These are phyloP conservation scores for Aphis craccivora DNA, from an alignment of 1,140 invertebrate species.

Conservation along the genomic window DNA sequence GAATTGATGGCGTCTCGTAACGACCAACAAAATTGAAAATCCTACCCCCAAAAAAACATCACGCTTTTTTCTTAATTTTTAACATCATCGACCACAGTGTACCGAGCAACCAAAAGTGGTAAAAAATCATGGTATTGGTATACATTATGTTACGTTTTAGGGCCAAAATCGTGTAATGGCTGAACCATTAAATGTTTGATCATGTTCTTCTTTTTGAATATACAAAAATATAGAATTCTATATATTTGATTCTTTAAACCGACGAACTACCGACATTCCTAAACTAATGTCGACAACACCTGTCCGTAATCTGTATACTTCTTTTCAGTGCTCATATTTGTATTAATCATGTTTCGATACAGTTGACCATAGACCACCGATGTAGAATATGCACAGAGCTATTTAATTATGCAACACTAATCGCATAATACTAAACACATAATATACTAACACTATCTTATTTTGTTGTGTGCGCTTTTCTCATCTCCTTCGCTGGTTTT, in stretches of 20 bases:
- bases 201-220: too few species aligned
- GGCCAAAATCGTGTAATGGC: not conserved
- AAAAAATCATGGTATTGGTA: not conserved
- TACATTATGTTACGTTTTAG: not conserved
- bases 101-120: not conserved
- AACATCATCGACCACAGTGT: not conserved
- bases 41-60: not conserved
- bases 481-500: not conserved
- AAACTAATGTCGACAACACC: too few species aligned
- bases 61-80: not conserved
- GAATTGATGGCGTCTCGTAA: not conserved
- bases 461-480: not conserved
- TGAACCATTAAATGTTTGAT: not conserved
- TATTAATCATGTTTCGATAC: too few species aligned
- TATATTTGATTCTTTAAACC: not conserved
- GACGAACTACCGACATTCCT: too few species aligned
- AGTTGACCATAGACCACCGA: too few species aligned
- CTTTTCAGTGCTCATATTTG: too few species aligned
- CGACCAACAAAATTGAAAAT: not conserved
- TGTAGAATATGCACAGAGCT: too few species aligned
- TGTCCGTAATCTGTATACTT: too few species aligned
- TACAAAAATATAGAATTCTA: not conserved
- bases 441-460: not conserved
- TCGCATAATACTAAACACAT: too few species aligned
- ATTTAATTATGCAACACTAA: too few species aligned